Conservation (phyloP, 1,140 invertebrate species). For the Heliconius himera region DNA sequence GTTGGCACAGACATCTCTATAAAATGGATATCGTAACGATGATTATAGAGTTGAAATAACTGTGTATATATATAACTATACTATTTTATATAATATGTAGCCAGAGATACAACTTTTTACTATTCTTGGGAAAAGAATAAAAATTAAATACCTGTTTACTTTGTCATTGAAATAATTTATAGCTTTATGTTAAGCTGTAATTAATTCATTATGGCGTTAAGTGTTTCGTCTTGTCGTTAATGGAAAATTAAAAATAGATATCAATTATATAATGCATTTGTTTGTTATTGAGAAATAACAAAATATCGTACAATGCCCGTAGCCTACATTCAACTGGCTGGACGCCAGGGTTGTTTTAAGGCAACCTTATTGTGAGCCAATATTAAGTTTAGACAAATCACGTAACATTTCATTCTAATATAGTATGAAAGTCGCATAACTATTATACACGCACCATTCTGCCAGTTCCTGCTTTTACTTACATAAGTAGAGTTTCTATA, state of each 20-base stretch:
- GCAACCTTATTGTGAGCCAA: constrained; percentile 36
- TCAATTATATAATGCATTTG: background rate
- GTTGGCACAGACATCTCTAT: background rate
- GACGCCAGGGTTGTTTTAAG: constrained; percentile 40
- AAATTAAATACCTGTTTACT: too few relatives aligned
- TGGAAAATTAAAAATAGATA: too few relatives aligned
- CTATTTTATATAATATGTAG: too few relatives aligned
- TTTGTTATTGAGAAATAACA: constrained; percentile 4
- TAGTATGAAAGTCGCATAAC: background rate
- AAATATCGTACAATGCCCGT: constrained; percentile 30
- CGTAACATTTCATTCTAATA: constrained; percentile 5
- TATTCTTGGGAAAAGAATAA: too few relatives aligned
- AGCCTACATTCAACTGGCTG: constrained; percentile 45
- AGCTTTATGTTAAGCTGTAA: too few relatives aligned
- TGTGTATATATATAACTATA: too few relatives aligned
- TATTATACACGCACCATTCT: background rate
- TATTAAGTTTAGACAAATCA: constrained; percentile 29
- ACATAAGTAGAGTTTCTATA: constrained; percentile 13
- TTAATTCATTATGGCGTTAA: too few relatives aligned
- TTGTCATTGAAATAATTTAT: too few relatives aligned
- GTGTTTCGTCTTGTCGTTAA: too few relatives aligned
- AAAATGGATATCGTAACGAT: background rate
- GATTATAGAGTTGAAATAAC: background rate
- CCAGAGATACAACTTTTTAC: too few relatives aligned
- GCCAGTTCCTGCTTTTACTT: background rate